Evolutionary conservation across 1,140 invertebrate genomes (phyloP), one percentile per base, ranked within the genome.

Genomic region (Drosophila nannoptera): DNA sequence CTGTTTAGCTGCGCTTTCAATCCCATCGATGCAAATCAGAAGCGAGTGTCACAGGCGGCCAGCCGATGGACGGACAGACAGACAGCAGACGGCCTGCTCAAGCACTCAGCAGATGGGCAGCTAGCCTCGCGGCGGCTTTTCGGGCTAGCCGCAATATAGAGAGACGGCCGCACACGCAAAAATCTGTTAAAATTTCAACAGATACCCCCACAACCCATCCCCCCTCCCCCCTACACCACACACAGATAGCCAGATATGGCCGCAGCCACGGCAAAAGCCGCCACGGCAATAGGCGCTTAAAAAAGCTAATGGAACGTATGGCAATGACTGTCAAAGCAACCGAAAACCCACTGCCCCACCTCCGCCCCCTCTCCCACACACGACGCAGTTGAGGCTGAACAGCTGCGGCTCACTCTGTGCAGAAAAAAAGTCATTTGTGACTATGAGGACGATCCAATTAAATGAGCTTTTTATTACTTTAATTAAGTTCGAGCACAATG

Each of bases 121-220:
- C 48, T 63, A 63, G 65, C 22, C 46, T 38, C 14, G 43, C 33
- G 58, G 46, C 70, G 53, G 54, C 70, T 73, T 68, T 73, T 69
- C 65, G 67, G 22, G 61, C 59, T 46, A 80, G 77, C 80, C 76
- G 67, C 80, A 84, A 80, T 74, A 59, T 84, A 70, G 59, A 66
- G 61, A 77, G 22, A 22, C n/a, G 73, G 71, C 78, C 54, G 50
- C 76, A 66, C 74, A 63, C 67, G 64, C 55, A 67, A 84, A 84
- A 84, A 84, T 84, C 80, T 84, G 80, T 84, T 86, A 84, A 77
- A 84, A 80, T 84, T 84, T 74, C 63, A 84, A 55, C n/a, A n/a
- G n/a, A n/a, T n/a, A n/a, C n/a, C n/a, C n/a, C n/a, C n/a, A n/a
- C n/a, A n/a, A n/a, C n/a, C n/a, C n/a, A n/a, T n/a, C n/a, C n/a